phyloP scores from a whole-genome alignment of 2,888 invertebrate genomes.

The Diploptera punctata region DNA sequence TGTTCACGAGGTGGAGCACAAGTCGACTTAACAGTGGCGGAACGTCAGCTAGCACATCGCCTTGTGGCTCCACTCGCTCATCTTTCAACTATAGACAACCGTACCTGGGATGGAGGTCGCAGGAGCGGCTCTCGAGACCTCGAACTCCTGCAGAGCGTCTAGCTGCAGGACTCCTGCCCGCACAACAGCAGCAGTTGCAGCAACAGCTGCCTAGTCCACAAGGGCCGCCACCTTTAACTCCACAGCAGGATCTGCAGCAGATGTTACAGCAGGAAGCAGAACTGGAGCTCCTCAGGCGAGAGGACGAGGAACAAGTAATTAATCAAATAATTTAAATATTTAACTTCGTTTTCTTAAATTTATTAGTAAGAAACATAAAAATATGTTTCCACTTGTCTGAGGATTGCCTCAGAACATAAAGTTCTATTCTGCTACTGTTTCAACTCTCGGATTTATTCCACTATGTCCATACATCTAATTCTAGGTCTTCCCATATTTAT shows the following conservation, averaged over 20 bases:
- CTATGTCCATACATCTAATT: too few species aligned
- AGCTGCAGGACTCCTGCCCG: constrained; percentile 56
- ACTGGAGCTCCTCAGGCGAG: neutral
- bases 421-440: too few species aligned
- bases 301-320: constrained; percentile 9
- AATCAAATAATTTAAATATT: too few species aligned
- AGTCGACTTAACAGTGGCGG: constrained; percentile 72
- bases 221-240: neutral
- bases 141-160: constrained; percentile 85
- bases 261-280: constrained; percentile 12
- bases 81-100: constrained; percentile 87
- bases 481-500: too few species aligned
- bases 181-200: neutral
- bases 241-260: constrained; percentile 35
- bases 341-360: too few species aligned
- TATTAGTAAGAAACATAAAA: too few species aligned
- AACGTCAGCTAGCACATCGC: constrained; percentile 64
- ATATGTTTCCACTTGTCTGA: too few species aligned
- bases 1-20: constrained; percentile 74
- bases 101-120: constrained; percentile 87
- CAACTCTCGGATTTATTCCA: too few species aligned
- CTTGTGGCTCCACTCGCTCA: constrained; percentile 62
- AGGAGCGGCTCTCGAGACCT: constrained; percentile 80
- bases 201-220: neutral
- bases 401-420: too few species aligned